Evolutionary conservation across 2,797 vertebrate species (phyloP), one percentile per base, ranked within the genome.

Genomic region (Pipistrellus kuhlii): DNA sequence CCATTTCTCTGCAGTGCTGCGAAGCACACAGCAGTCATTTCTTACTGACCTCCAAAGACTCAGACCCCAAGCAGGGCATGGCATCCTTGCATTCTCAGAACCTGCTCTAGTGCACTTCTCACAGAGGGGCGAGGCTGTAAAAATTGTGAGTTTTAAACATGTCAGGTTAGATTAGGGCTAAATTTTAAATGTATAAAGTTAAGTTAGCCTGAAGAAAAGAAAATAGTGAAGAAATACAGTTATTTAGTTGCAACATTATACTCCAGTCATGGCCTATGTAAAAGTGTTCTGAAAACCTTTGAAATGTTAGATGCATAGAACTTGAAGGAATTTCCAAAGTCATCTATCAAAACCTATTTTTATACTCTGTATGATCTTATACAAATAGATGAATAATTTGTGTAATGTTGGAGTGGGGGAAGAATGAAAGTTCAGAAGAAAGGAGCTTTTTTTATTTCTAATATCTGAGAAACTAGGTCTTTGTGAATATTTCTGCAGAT

Each of bases 251-350:
- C 48, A 93, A 6, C 41, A 53, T 62, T 44, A 1, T 82, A 32
- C 4, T 91, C 12, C 41, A 66, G 5, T 30, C 13, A 11, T 82
- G 75, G 32, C n/a, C 32, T 71, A 17, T 72, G 30, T 69, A 13
- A 71, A 85, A 81, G 3, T 90, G 62, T 82, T 81, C 75, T 80
- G 82, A 69, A 94, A 87, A n/a, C 41, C 53, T 80, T 57, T 82
- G 64, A 87, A 41, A 38, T 73, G 15, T 83, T 85, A 78, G 55
- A 78, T 55, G 44, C 59, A 10, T 23, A 85, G 55, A 91, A 20
- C 27, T 84, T 76, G 8, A 83, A 57, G 44, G 88, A 66, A 46
- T 72, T 88, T 62, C 41, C 75, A 73, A 85, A 84, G 44, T 57
- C 46, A 81, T 72, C 66, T 76, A 0, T 85, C 84, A 38, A 53